Percentiles rank a stretch among this genome's conserved stretches.
Conservation (phyloP, 2,888 invertebrate species). For the Tethea ocularis region DNA sequence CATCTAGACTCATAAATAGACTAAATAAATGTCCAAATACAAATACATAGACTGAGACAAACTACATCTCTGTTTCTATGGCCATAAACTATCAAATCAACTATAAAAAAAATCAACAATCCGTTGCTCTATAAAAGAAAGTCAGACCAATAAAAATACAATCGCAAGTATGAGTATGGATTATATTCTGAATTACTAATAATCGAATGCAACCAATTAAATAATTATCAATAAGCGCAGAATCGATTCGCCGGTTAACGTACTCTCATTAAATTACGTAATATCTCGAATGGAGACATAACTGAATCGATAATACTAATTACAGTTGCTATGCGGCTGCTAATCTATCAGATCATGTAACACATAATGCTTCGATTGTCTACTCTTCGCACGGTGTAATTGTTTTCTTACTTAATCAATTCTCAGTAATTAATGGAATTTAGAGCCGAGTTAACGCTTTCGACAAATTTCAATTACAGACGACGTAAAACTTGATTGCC, state of each 20-base stretch:
- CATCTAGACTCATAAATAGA: not conserved
- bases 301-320: slow-evolving; percentile 37
- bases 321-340: slow-evolving; percentile 30
- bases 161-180: no score
- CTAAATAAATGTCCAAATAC: not conserved
- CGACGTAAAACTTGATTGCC: no score
- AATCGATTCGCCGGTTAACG: slow-evolving; percentile 4
- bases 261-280: slow-evolving; percentile 14
- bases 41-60: not conserved
- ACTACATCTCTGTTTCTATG: no score
- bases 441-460: not conserved
- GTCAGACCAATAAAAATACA: no score
- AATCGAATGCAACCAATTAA: not conserved
- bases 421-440: slow-evolving; percentile 32
- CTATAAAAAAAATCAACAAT: no score
- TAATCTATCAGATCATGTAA: slow-evolving; percentile 5
- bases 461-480: not conserved
- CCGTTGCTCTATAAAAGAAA: no score
- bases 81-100: no score
- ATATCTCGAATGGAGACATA: slow-evolving; percentile 27
- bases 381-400: slow-evolving; percentile 46
- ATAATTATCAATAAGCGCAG: not conserved
- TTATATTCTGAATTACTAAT: no score
- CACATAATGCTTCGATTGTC: slow-evolving; percentile 28
- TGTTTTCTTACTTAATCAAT: slow-evolving; percentile 42